phyloP scores from a whole-genome alignment of 2,888 invertebrate species.

The Dermolepida albohirtum region DNA sequence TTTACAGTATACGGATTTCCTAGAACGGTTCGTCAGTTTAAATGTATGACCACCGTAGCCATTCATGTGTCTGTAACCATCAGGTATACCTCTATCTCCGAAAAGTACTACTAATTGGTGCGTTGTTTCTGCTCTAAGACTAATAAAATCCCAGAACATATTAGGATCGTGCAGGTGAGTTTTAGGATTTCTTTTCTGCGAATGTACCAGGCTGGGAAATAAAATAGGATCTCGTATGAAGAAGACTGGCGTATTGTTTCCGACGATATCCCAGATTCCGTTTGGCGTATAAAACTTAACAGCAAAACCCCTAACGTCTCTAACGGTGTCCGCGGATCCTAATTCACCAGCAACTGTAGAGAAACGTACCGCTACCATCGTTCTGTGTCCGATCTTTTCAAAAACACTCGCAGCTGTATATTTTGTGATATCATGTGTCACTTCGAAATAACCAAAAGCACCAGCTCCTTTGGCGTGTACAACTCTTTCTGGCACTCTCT shows the following conservation, averaged over 20 bases:
- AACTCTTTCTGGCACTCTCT: conserved; percentile 95
- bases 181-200: conserved; percentile 95
- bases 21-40: conserved; percentile 84
- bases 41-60: conserved; percentile 96
- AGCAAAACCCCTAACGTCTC: conserved; percentile 94
- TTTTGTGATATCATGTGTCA: conserved; percentile 87
- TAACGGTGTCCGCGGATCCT: conserved; percentile 90
- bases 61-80: conserved; percentile 94
- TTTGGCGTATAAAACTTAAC: conserved; percentile 94
- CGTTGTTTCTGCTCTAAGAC: conserved; percentile 86
- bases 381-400: conserved; percentile 80
- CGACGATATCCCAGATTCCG: conserved; percentile 94
- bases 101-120: conserved; percentile 90
- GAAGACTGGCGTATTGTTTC: conserved; percentile 93
- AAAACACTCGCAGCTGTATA: conserved; percentile 85
- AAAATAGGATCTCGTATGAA: conserved; percentile 90
- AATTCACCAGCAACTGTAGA: conserved; percentile 91
- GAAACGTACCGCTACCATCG: conserved; percentile 83
- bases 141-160: conserved; percentile 97
- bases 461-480: conserved; percentile 97
- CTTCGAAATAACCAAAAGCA: conserved; percentile 87
- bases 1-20: conserved; percentile 83
- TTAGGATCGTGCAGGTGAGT: conserved; percentile 92
- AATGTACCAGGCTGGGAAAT: conserved; percentile 96
- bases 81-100: conserved; percentile 92